Evolutionary conservation across 2,888 invertebrate genomes (phyloP), one percentile per base, ranked within the genome.

Genomic region (Harpalus rufipes): DNA sequence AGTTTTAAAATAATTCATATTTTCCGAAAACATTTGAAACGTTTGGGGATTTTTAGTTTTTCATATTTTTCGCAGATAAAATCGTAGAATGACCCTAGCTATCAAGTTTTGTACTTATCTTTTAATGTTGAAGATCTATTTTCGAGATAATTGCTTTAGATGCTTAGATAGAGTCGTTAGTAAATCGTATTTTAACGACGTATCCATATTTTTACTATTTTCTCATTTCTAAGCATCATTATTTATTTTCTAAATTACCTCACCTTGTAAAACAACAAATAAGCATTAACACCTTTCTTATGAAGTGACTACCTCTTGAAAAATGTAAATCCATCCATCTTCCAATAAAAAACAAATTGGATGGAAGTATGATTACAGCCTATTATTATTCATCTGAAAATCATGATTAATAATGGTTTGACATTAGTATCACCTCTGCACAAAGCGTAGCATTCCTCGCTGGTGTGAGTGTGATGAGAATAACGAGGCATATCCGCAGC

Each of bases 361-460:
- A 14, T 16, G 41, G 39, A 74, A 44, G 72, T 74, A 7, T 51
- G 44, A 51, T 74, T 44, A 74, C 44, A 32, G 16, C 44, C 44
- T 10, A 51, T 74, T 74, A 44, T 74, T 74, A 74, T 74, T 74
- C 72, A 74, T 44, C 44, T 16, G 8, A 10, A 74, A 68, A 74
- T 44, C 44, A 74, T 74, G 72, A 74, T 74, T 74, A 74, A 74
- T 74, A 74, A 74, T 44, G 14, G 8, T 74, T 25, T 74, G 72
- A 74, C 72, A 74, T 41, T 14, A 44, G 41, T 74, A 74, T 74
- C 72, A 74, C 72, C 72, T 74, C 21, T 10, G 4, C 72, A 74
- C 72, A 74, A 74, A 68, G 44, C 44, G 44, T 51, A 39, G 72
- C 41, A 44, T 39, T 39, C 68, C 68, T 39, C 41, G 2, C 41